A percentile compares a stretch with the other conserved stretches of the same genome.
Conservation (phyloP, 2,888 invertebrate species). For the Diaphora mendica region DNA sequence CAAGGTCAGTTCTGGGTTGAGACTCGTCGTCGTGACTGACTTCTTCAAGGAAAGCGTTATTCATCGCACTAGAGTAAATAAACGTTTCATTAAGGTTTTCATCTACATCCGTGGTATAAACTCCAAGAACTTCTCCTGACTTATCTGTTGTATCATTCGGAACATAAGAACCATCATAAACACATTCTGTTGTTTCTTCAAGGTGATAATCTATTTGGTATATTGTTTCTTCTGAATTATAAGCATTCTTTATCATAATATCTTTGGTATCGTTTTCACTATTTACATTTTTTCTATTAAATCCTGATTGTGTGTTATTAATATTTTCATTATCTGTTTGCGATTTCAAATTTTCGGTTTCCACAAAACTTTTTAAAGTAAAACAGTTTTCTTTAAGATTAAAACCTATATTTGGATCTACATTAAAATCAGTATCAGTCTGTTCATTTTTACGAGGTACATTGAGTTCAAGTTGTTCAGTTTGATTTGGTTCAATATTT, state of each 20-base stretch:
- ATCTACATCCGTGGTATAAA: background rate
- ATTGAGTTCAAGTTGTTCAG: background rate
- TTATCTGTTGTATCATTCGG: background rate
- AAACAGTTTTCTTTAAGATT: conserved; percentile 6
- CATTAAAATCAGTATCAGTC: background rate
- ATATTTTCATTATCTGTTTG: background rate
- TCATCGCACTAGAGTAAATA: conserved; percentile 63
- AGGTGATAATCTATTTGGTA: background rate
- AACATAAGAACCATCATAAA: background rate
- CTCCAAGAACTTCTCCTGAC: background rate
- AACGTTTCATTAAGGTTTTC: conserved; percentile 44
- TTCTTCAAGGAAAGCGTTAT: conserved; percentile 74
- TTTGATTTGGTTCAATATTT: conserved; percentile 38
- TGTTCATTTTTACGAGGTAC: background rate
- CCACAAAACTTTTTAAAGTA: background rate
- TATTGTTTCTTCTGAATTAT: too few relatives aligned
- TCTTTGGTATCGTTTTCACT: background rate
- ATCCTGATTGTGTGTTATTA: background rate
- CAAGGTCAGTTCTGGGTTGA: conserved; percentile 16
- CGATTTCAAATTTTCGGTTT: background rate
- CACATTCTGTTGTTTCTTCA: background rate
- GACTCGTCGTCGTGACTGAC: conserved; percentile 39
- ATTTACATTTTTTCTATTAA: background rate
- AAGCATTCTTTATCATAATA: background rate
- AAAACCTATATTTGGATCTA: background rate